These are phyloP conservation scores for Urosaurus nigricauda DNA, from an alignment of 2,797 vertebrate genomes.

Conservation along the genomic window DNA sequence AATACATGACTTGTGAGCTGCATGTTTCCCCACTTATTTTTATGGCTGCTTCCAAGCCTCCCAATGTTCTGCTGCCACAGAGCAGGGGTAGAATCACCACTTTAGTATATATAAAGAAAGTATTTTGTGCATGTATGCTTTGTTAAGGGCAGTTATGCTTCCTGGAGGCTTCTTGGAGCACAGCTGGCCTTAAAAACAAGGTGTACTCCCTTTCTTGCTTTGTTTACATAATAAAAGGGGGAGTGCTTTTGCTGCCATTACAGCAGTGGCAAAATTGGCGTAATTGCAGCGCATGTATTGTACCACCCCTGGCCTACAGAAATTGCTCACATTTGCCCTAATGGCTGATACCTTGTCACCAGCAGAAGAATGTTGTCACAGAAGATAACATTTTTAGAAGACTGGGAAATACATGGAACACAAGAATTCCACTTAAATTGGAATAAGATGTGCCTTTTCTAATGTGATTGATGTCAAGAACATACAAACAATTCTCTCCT, in stretches of 20 bases:
- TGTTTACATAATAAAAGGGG: background rate
- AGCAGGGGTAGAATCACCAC: too few species aligned
- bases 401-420: background rate
- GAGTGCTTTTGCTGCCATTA: background rate
- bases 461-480: conserved; percentile 18
- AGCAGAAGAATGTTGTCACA: background rate
- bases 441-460: conserved; percentile 9
- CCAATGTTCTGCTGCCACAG: too few species aligned
- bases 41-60: too few species aligned
- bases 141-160: background rate
- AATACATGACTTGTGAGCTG: too few species aligned
- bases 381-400: background rate
- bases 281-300: background rate
- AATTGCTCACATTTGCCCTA: background rate
- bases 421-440: background rate
- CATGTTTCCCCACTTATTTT: too few species aligned
- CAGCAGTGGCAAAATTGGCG: background rate
- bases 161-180: background rate
- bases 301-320: background rate
- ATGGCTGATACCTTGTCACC: background rate
- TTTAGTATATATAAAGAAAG: too few species aligned
- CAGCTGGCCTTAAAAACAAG: background rate
- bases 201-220: too few species aligned
- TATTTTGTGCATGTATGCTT: too few species aligned
- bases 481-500: background rate